These are phyloP conservation scores for Orchesella flavescens DNA, from an alignment of 2,888 invertebrate genomes.

Conservation along the genomic window DNA sequence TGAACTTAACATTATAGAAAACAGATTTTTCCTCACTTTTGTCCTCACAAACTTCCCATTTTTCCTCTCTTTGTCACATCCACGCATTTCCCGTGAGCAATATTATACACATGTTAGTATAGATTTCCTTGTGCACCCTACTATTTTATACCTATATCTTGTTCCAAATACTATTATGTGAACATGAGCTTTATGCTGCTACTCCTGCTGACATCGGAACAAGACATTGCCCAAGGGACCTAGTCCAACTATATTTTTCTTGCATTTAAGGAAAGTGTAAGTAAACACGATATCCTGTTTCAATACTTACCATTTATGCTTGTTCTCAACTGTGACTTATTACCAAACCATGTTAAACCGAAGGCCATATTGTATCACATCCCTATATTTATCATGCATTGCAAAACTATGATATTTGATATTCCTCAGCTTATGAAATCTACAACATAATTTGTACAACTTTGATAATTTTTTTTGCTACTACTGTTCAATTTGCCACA, in stretches of 20 bases:
- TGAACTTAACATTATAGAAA: conserved; percentile 49
- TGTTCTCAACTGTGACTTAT: not conserved
- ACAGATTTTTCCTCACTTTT: conserved; percentile 49
- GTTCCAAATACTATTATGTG: not conserved
- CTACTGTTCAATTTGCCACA: conserved; percentile 28
- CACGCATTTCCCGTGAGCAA: conserved; percentile 10
- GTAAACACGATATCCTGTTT: conserved; percentile 47
- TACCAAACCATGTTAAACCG: too few species aligned
- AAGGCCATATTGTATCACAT: too few species aligned
- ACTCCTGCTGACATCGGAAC: conserved; percentile 23
- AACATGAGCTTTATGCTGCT: conserved; percentile 32
- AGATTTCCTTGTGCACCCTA: conserved; percentile 39
- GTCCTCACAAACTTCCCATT: not conserved
- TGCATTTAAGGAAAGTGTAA: conserved; percentile 60
- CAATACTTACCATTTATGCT: not conserved
- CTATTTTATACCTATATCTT: conserved; percentile 22
- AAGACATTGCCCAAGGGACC: conserved; percentile 56
- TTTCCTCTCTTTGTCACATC: not conserved
- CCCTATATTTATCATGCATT: too few species aligned
- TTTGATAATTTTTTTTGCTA: not conserved
- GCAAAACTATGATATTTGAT: too few species aligned
- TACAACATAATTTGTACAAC: too few species aligned
- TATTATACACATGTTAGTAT: conserved; percentile 25
- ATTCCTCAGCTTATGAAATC: too few species aligned
- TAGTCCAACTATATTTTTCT: conserved; percentile 58